Base-by-base conservation (phyloP, 2,113 vertebrate species). In the Cygnus atratus region DNA sequence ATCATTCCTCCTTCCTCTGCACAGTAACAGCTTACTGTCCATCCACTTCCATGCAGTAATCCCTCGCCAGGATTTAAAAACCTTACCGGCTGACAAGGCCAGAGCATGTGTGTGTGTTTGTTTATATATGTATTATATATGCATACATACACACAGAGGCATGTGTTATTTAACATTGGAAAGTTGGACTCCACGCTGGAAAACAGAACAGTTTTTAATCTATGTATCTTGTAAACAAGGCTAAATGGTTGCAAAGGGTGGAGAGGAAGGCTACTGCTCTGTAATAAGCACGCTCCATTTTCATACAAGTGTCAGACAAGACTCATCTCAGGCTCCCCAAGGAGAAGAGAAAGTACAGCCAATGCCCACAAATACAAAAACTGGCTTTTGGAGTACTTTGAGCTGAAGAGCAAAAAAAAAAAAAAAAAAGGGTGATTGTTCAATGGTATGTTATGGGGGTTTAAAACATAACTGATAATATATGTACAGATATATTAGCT, bases 111-210 rank as follows among this genome's bases (percentile, higher is more conserved):
- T 1, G 2, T 46, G 37, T 8, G 0, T 3, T 4, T 67, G 75
- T 63, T 17, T 63, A 41, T 19, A 19, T 5, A 63, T 9, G 4
- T 48, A 11, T 48, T 48, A 22, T 48, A 48, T 48, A 21, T 48
- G 20, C 46, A 48, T 48, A 48, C 20, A 50, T 50, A 50, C 11
- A 50, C 43, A 0, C 70, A 39, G 20, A 39, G 28, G 79, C 82
- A 55, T 11, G 1, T n/a, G 55, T 11, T 39, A 14, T 17, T 78
- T 33, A 17, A 13, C 0, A 1, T 0, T 6, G 91, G 76, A 3
- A 73, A 93, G 59, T 0, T 28, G 67, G 54, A 33, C 71, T 50
- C 29, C 4, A 10, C 50, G 68, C 55, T 63, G 84, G 57, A n/a
- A 50, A 72, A 46, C 11, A 6, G 35, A 70, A 19, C 67, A 8